phyloP scores from a whole-genome alignment of 92 coral and sea anemone species.

The Heteractis magnifica region DNA sequence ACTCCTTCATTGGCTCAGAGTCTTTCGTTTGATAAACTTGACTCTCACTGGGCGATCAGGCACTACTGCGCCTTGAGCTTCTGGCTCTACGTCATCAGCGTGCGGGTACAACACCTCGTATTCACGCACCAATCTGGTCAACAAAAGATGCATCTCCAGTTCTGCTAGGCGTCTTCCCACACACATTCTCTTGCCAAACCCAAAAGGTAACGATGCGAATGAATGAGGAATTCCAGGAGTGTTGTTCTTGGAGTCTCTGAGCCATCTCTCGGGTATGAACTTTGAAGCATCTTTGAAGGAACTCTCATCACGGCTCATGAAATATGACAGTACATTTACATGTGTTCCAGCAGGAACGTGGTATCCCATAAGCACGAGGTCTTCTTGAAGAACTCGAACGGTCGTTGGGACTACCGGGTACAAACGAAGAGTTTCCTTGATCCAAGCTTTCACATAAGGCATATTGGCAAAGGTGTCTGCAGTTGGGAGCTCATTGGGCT shows the following conservation, averaged over 20 bases:
- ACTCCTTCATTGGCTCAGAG: neutral
- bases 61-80: conserved; percentile 7
- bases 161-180: conserved; percentile 58
- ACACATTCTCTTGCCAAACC: conserved; percentile 69
- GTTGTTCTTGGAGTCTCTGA: conserved; percentile 33
- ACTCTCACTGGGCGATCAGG: conserved; percentile 52
- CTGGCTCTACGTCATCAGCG: conserved; percentile 29
- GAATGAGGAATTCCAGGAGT: conserved; percentile 14
- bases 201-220: conserved; percentile 59
- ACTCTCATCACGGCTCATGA: conserved; percentile 52
- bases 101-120: conserved; percentile 32
- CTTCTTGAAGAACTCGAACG: conserved; percentile 40
- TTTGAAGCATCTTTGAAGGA: conserved; percentile 46
- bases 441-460: conserved; percentile 74
- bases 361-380: conserved; percentile 52
- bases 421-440: conserved; percentile 69
- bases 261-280: conserved; percentile 77
- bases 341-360: conserved; percentile 66
- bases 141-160: conserved; percentile 38
- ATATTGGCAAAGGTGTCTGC: conserved; percentile 28
- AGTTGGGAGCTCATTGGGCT: conserved; percentile 41
- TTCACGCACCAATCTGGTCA: conserved; percentile 29
- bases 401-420: conserved; percentile 42
- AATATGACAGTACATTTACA: conserved; percentile 33
- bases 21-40: conserved; percentile 25